Percentiles rank a stretch among this genome's conserved stretches.
These are phyloP conservation scores for Peromyscus aztecus DNA, from an alignment of 2,797 vertebrate genomes.

Conservation along the genomic window DNA sequence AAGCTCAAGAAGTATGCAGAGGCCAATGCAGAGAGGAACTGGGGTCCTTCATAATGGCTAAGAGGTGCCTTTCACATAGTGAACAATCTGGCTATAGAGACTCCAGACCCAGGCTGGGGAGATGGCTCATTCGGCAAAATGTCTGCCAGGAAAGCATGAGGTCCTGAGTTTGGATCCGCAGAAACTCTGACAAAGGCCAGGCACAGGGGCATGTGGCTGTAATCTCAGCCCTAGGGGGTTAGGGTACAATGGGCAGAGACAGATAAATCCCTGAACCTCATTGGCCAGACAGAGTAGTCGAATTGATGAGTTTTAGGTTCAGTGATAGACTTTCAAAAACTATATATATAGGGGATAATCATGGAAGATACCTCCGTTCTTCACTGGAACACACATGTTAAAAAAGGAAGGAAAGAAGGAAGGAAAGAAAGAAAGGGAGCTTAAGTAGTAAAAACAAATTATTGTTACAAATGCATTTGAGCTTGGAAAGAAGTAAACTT, in stretches of 20 bases:
- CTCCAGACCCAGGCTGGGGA: neutral
- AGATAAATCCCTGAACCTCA: no score
- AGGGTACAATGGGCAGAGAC: neutral
- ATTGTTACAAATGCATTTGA: constrained; percentile 21
- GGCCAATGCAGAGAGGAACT: neutral
- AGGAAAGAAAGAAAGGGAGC: neutral
- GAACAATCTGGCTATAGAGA: neutral
- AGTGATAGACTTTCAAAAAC: neutral
- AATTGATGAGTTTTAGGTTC: neutral
- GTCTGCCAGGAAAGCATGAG: neutral
- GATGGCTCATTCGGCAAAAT: neutral
- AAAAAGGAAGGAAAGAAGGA: no score
- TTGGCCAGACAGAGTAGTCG: neutral
- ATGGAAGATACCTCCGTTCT: neutral
- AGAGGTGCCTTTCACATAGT: neutral
- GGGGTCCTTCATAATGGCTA: neutral
- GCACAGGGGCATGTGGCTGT: neutral
- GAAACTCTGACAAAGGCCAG: neutral
- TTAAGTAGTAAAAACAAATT: constrained; percentile 39
- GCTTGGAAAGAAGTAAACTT: constrained; percentile 3
- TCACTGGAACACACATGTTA: neutral
- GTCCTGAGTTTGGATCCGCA: neutral
- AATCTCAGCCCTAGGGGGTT: neutral
- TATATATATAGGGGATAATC: no score
- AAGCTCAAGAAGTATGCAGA: neutral